A percentile compares a stretch with the other conserved stretches of the same genome.
phyloP scores from a whole-genome alignment of 2,888 invertebrate genomes.

The Elgonia sp. region DNA sequence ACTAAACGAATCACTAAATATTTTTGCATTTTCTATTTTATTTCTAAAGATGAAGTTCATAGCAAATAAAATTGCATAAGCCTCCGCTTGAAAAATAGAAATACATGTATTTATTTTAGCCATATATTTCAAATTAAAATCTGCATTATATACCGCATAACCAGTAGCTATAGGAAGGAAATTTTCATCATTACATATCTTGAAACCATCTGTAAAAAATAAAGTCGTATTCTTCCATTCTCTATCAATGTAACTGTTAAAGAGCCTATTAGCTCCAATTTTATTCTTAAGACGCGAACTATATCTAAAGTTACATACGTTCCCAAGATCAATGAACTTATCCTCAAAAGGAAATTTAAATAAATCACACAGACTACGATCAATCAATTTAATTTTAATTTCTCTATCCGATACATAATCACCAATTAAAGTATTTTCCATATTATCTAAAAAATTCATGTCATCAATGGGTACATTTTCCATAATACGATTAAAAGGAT shows the following conservation, averaged over 20 bases:
- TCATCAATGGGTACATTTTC: not conserved
- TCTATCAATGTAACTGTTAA: not conserved
- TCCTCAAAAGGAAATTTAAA: not conserved
- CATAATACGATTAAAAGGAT: not conserved
- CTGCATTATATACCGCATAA: not conserved
- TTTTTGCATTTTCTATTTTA: not conserved
- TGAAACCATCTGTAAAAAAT: conserved; percentile 8
- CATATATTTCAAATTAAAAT: conserved; percentile 3
- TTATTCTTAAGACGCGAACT: not conserved
- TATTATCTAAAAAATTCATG: not conserved
- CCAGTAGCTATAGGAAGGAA: not conserved
- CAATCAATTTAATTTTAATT: not conserved
- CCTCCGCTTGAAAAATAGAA: conserved; percentile 25
- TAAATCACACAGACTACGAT: not conserved
- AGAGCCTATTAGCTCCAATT: not conserved
- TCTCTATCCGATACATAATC: not conserved
- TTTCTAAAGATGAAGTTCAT: not conserved
- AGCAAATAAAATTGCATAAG: conserved; percentile 1
- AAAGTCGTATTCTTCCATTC: not conserved
- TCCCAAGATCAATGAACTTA: not conserved
- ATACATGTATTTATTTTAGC: conserved; percentile 7
- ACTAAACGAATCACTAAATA: conserved; percentile 3
- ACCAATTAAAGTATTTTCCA: not conserved
- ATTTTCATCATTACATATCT: not conserved
- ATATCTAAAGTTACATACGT: not conserved